Evolutionary conservation across 2,797 vertebrate species (phyloP), one percentile per base, ranked within the genome.

Genomic region (Ataeniobius toweri): DNA sequence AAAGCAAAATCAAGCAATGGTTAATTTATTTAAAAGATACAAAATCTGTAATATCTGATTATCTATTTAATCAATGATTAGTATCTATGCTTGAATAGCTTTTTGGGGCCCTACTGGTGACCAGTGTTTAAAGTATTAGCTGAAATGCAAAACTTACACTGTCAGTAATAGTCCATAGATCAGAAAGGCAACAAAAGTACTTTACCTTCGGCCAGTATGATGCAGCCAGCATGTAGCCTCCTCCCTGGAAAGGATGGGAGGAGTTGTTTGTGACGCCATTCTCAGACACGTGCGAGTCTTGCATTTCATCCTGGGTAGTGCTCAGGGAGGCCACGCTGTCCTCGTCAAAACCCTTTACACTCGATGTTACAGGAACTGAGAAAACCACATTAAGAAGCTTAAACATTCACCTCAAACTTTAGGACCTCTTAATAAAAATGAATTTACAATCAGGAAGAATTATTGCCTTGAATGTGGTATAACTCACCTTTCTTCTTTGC

Each of bases 121-220:
- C 22, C 71, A 73, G 51, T 41, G 28, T 36, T 46, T 8, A 6
- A 39, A 65, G 26, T 9, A 48, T 44, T 8, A 18, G 3, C 6
- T 58, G 7, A 24, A 26, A 39, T 24, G 12, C 44, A 63, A 71
- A 77, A 26, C 20, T 10, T 63, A 5, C 20, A 7, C 12, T 50
- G 28, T 18, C 9, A 3, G 20, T 67, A 26, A 16, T 18, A 31
- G 13, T 22, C 12, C 10, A 13, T 58, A 14, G 26, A 51, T 55
- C 48, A 12, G 3, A 78, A 69, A 74, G 12, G 72, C 3, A 14
- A 53, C 3, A 26, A 18, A 16, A 75, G 73, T 46, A 8, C 78
- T 86, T 96, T 94, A 98, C 98, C 97, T 99, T 99, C 79, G 98
- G 98, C 98, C 98, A 99, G 79, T 98, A 98, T 50, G 97, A 97